These are phyloP conservation scores for Leptopilina clavipes DNA, from an alignment of 1,140 invertebrate genomes.

Conservation along the genomic window DNA sequence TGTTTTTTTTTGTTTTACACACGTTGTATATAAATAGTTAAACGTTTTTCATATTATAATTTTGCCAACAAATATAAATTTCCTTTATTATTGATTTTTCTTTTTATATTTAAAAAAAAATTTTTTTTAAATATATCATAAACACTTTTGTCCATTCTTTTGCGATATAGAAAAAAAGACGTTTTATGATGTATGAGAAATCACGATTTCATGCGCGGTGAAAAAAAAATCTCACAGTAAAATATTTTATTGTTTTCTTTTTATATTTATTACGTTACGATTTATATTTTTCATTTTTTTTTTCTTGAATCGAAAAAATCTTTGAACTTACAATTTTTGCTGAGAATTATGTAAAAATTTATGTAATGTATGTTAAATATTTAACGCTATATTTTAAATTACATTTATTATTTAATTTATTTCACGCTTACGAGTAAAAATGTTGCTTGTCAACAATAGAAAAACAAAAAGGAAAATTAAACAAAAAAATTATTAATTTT, in stretches of 20 bases:
- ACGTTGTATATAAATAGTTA: not conserved
- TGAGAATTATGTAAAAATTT: conserved; percentile 6
- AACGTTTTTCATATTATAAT: not conserved
- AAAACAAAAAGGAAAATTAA: no score
- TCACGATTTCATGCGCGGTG: not conserved
- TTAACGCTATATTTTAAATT: no score
- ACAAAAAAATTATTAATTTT: no score
- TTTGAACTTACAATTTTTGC: not conserved
- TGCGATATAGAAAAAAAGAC: not conserved
- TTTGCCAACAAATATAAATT: not conserved
- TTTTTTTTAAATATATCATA: no score
- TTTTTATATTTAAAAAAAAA: no score
- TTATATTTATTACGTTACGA: not conserved
- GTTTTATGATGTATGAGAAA: not conserved
- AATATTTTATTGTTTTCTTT: not conserved
- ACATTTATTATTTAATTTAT: no score
- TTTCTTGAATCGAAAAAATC: no score
- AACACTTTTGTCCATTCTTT: not conserved
- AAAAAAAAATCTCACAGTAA: not conserved
- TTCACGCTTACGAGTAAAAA: no score
- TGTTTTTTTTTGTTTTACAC: not conserved
- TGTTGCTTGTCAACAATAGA: no score
- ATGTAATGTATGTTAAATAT: not conserved
- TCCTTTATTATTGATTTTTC: not conserved
- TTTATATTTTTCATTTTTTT: no score